These are phyloP conservation scores for Chrysogorgia sp. DNA, from an alignment of 92 coral and sea anemone species.

Conservation along the genomic window DNA sequence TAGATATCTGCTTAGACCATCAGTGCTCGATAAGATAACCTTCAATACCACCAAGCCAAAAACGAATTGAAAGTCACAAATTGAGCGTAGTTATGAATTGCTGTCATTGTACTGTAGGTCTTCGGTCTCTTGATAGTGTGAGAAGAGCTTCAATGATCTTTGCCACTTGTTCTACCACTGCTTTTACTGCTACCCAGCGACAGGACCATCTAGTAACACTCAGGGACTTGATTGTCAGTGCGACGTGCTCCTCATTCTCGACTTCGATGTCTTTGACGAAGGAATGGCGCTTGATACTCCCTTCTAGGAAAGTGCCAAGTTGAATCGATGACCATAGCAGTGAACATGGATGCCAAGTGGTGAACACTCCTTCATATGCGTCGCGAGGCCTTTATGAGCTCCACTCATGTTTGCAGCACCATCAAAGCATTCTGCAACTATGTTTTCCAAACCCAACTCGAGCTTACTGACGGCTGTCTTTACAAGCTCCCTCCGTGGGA, in stretches of 20 bases:
- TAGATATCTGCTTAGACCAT: constrained; percentile 42
- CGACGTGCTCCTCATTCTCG: constrained; percentile 37
- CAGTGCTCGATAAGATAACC: constrained; percentile 43
- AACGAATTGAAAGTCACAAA: constrained; percentile 53
- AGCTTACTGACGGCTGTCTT: constrained; percentile 30
- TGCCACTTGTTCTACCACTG: constrained; percentile 29
- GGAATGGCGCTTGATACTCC: constrained; percentile 53
- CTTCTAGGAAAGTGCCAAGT: constrained; percentile 53
- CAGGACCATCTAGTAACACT: constrained; percentile 59
- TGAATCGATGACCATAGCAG: constrained; percentile 57
- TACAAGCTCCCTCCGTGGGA: constrained; percentile 50
- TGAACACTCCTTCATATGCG: constrained; percentile 60
- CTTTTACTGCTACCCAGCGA: constrained; percentile 58
- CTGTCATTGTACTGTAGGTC: constrained; percentile 55
- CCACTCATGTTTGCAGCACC: constrained; percentile 54
- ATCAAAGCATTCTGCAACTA: constrained; percentile 48
- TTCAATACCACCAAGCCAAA: constrained; percentile 46
- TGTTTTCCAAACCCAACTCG: constrained; percentile 38
- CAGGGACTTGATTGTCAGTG: constrained; percentile 44
- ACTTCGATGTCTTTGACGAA: constrained; percentile 42
- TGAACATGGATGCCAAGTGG: constrained; percentile 40
- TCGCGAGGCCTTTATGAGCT: constrained; percentile 38
- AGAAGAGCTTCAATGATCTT: constrained; percentile 21
- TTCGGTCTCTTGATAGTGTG: constrained; percentile 33
- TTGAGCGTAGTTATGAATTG: constrained; percentile 40